Evolutionary conservation across 2,113 vertebrate species (phyloP), one percentile per base, ranked within the genome.

Genomic region (Electrona antarctica): DNA sequence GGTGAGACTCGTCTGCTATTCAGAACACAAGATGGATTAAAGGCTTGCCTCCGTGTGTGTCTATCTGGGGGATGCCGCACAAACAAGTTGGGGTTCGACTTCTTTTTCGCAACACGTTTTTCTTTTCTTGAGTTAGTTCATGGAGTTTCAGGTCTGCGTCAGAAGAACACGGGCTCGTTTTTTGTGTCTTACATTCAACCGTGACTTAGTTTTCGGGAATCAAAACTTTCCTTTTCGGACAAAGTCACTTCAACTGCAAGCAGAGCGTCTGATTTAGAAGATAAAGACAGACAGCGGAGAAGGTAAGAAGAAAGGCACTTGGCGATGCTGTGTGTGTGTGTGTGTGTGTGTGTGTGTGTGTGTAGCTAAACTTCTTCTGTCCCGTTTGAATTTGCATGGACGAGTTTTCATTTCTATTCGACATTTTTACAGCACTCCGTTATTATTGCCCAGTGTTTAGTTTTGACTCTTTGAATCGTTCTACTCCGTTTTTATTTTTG

Each of bases 21-120:
- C 29, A 46, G 11, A 60, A 62, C 7, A 61, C 67, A 82, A 79
- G 87, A 93, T 93, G 92, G 92, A 90, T 81, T 86, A 87, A 77
- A 87, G 74, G 82, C 88, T 81, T 10, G 61, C 76, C 67, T 11
- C 55, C 62, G 82, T 81, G 4, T 21, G 55, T 0, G 67, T 67
- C 65, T 74, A 58, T 62, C 57, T 73, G 69, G 77, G 28, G 51
- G 45, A 71, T 69, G 68, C 67, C 49, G 64, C 60, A 56, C 73
- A 45, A 79, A 87, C 79, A 41, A 41, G 33, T 87, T 67, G 72
- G 71, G 73, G 61, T 13, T 41, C 60, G 29, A 50, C 21, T 63
- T 41, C 33, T 41, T 63, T 60, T 51, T 0, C 52, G 12, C 52
- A 64, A 87, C 33, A 41, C 33, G 33, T 41, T 41, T 41, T 6